Conservation (phyloP, 2,797 vertebrate species). For the Parauchenoglanis punctatus region DNA sequence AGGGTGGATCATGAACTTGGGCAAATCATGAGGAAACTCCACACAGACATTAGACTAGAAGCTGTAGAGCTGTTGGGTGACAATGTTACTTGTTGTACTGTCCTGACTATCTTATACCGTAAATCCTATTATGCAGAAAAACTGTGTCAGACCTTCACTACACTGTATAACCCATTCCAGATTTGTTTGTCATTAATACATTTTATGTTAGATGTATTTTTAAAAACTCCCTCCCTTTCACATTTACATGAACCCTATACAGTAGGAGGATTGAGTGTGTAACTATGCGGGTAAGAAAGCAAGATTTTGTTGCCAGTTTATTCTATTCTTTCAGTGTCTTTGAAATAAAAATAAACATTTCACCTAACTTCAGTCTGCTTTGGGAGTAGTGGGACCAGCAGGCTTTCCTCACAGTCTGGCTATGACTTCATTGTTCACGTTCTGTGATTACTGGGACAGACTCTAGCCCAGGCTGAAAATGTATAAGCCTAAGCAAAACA, state of each 20-base stretch:
- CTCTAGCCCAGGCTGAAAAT: slow-evolving; percentile 11
- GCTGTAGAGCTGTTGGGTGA: not conserved
- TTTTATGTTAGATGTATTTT: not conserved
- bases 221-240: not conserved
- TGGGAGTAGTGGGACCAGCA: not conserved
- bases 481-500: slow-evolving; percentile 47
- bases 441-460: slow-evolving; percentile 22
- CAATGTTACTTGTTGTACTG: not conserved
- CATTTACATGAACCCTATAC: not conserved
- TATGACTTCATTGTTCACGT: slow-evolving; percentile 40
- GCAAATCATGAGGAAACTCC: not conserved
- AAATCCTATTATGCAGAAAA: not conserved
- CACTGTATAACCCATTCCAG: not conserved
- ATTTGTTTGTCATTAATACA: not conserved
- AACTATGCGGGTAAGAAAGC: not conserved
- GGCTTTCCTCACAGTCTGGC: not conserved
- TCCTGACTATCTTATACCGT: not conserved
- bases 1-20: not conserved
- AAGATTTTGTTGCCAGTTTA: not conserved
- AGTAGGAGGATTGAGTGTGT: not conserved
- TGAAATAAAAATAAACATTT: not conserved
- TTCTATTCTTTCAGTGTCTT: not conserved
- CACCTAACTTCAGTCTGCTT: not conserved
- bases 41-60: not conserved
- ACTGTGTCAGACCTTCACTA: no score